phyloP scores from a whole-genome alignment of 2,113 vertebrate genomes.

The Lichenostomus cassidix region DNA sequence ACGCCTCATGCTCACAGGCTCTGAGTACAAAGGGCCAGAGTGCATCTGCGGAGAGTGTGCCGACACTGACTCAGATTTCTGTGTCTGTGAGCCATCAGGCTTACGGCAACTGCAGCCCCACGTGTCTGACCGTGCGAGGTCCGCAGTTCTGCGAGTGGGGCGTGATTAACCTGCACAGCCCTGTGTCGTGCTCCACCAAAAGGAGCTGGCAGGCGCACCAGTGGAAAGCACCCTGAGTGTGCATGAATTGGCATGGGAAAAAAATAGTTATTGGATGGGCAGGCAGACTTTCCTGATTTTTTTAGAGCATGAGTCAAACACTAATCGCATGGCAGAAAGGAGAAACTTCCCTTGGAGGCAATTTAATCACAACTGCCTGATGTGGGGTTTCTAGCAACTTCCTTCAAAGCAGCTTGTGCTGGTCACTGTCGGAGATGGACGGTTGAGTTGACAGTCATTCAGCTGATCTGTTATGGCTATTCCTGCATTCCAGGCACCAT shows the following conservation, averaged over 20 bases:
- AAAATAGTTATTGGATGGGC: neutral
- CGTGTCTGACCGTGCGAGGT: neutral
- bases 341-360: slow-evolving; percentile 1
- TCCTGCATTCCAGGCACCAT: slow-evolving; percentile 59
- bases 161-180: neutral
- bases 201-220: neutral
- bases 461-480: neutral
- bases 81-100: neutral
- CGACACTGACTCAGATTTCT: neutral
- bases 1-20: neutral
- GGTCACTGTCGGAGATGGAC: neutral
- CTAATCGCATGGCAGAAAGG: neutral
- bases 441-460: neutral
- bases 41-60: neutral
- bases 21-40: neutral
- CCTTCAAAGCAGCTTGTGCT: slow-evolving; percentile 54
- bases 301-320: slow-evolving; percentile 9
- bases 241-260: neutral
- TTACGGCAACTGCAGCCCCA: neutral
- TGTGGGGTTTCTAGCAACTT: slow-evolving; percentile 47
- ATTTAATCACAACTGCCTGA: neutral
- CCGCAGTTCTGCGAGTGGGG: fast-evolving
- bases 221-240: neutral
- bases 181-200: neutral
- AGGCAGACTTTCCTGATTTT: neutral